phyloP scores from a whole-genome alignment of 2,113 vertebrate genomes.

The Tachysurus fulvidraco region DNA sequence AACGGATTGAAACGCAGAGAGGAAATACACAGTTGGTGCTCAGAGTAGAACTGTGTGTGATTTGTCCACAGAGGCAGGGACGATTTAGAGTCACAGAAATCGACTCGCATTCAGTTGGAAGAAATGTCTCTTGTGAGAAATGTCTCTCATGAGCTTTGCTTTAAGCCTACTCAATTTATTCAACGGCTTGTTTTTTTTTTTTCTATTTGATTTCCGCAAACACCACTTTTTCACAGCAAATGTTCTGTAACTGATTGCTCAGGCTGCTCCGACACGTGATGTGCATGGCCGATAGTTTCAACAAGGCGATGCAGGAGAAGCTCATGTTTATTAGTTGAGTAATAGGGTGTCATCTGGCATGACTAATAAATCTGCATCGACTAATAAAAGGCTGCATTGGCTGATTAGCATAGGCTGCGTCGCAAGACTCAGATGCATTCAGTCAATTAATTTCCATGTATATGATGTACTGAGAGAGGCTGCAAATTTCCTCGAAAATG shows the following conservation, averaged over 20 bases:
- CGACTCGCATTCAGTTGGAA: background rate
- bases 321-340: constrained; percentile 46
- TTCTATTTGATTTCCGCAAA: constrained; percentile 4
- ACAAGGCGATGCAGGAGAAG: constrained; percentile 5
- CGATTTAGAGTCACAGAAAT: constrained; percentile 1
- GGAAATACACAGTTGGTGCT: background rate
- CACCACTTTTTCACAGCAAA: constrained; percentile 6
- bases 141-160: constrained; percentile 9
- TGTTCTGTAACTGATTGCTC: constrained; percentile 20
- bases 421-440: constrained; percentile 30
- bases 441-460: constrained; percentile 53
- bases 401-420: constrained; percentile 48
- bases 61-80: background rate
- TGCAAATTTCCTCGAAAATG: background rate
- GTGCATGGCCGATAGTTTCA: constrained; percentile 24
- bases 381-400: constrained; percentile 47
- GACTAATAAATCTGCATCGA: constrained; percentile 56
- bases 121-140: background rate
- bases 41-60: background rate
- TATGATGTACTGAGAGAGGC: constrained; percentile 29
- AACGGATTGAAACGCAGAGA: background rate
- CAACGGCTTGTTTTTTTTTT: background rate
- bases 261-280: constrained; percentile 18
- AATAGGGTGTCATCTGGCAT: constrained; percentile 53
- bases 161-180: constrained; percentile 1